Base-by-base conservation (phyloP, 2,888 invertebrate genomes). In the Hypomecis punctinalis region DNA sequence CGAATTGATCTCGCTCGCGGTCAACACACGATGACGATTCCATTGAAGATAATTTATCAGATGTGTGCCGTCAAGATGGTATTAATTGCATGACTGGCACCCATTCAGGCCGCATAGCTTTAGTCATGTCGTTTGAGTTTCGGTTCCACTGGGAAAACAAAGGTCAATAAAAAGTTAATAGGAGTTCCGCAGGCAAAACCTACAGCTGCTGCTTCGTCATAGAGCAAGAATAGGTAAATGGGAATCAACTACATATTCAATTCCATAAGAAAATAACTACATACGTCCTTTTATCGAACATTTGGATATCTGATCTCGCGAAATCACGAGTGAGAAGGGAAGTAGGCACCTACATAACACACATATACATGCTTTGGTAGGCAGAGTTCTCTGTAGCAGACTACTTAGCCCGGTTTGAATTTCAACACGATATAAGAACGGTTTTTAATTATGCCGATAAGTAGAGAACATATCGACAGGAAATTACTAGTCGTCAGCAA, bases 11-110 rank as follows among this genome's bases (percentile, higher is more conserved):
- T 75, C 63, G 70, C 69, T 75, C 67, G 69, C 64, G 72, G 68
- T 74, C 65, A 76, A 70, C 68, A 71, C 76, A 72, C 72, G 70
- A 81, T 77, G 81, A 79, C 72, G 66, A 75, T 79, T 77, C 74
- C 82, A 85, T 85, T 87, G 80, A 74, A 78, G 74, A 79, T 79
- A 81, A 86, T 84, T 82, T 76, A 79, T 78, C 76, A 76, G 76
- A 79, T 81, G 75, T 75, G 71, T 74, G 71, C 73, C 66, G 76
- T 75, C 73, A 75, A 73, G 72, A 78, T 72, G 66, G 66, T 76
- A 78, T 80, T 80, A 82, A 84, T 79, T 82, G 80, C 74, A 78
- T 81, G 85, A 83, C 78, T 80, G 76, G 78, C 76, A 71, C 76
- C 71, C 72, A 77, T 77, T 80, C 80, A 69, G 71, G 67, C 68